Evolutionary conservation across 1,140 invertebrate species (phyloP), one percentile per base, ranked within the genome.

Genomic region (Drepana arcuata): DNA sequence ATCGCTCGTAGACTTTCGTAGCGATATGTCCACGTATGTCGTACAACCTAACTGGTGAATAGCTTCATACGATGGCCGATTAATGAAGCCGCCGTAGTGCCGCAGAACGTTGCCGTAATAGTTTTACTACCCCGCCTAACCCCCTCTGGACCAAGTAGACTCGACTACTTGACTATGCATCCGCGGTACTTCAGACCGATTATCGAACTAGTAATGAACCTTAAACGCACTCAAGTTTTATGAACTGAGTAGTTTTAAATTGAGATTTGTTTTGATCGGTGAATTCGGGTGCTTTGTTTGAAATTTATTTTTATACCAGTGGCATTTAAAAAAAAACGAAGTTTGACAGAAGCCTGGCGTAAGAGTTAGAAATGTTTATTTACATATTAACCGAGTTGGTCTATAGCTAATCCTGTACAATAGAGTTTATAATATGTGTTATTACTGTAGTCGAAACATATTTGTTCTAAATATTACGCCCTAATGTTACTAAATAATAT

Each of bases 191-290:
- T 68, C 69, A 64, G 39, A 73, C 57, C 72, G 67, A 80, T 80
- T 78, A 77, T 78, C 75, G 67, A 75, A 75, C 69, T 68, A 67
- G 69, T 75, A 73, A 75, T 74, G 67, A 74, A 75, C 62, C 61
- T 54, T 67, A 57, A 59, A 23, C 54, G 54, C 52, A 58, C 60
- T 57, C 55, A 64, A 70, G 69, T 63, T 70, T 77, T 72, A 59
- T 41, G 57, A 71, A 62, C 48, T 59, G n/a, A n/a, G n/a, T n/a
- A n/a, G n/a, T n/a, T n/a, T n/a, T n/a, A n/a, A n/a, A n/a, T 57
- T 63, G 54, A 49, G 54, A 44, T 34, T 42, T 56, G 47, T 46
- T 50, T 48, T 41, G 36, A 45, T n/a, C n/a, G n/a, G n/a, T n/a
- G n/a, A n/a, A n/a, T n/a, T n/a, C n/a, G n/a, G n/a, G n/a, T n/a